Conservation (phyloP, 2,113 vertebrate genomes). For the Colius striatus region DNA sequence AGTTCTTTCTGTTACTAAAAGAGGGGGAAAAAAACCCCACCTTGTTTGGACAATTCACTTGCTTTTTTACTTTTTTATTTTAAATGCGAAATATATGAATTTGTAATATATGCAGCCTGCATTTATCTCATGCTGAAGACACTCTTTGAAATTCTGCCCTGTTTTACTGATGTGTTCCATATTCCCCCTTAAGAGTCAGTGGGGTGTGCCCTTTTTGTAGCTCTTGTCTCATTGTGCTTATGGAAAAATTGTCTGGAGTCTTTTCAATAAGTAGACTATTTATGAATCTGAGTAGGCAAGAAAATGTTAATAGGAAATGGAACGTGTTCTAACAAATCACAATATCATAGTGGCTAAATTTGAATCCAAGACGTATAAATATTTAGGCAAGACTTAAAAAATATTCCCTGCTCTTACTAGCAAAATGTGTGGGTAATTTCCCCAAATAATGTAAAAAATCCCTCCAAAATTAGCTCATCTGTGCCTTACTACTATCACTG, state of each 20-base stretch:
- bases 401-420: neutral
- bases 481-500: neutral
- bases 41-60: neutral
- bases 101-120: neutral
- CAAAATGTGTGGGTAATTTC: neutral
- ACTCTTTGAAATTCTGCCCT: neutral
- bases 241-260: neutral
- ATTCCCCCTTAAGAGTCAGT: neutral
- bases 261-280: slow-evolving; percentile 25
- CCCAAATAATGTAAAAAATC: neutral
- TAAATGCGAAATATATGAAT: neutral
- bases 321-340: neutral
- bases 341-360: slow-evolving; percentile 20
- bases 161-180: neutral
- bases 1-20: neutral
- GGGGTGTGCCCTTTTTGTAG: neutral
- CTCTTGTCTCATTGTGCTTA: neutral
- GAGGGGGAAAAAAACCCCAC: fast-evolving
- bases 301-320: slow-evolving; percentile 15
- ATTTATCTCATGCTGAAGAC: slow-evolving; percentile 3
- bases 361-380: slow-evolving; percentile 22
- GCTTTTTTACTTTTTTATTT: neutral
- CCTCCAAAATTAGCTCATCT: neutral
- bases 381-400: slow-evolving; percentile 49
- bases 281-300: slow-evolving; percentile 43